phyloP scores from a whole-genome alignment of 2,888 invertebrate genomes.

The Coleophora flavipennella region DNA sequence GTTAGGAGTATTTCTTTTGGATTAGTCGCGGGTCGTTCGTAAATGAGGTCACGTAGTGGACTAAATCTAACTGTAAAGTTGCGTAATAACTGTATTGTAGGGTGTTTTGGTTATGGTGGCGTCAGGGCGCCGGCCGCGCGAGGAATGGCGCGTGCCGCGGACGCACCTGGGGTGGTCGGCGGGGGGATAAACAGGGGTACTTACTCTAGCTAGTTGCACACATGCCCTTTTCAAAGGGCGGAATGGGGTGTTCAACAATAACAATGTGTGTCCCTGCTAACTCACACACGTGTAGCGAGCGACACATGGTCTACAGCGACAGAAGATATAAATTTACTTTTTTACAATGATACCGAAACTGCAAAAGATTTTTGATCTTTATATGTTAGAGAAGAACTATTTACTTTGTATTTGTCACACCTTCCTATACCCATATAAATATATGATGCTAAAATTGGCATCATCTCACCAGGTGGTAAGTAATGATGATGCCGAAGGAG shows the following conservation, averaged over 20 bases:
- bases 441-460: no score
- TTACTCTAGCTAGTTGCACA: slow-evolving; percentile 70
- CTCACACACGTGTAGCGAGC: slow-evolving; percentile 8
- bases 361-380: no score
- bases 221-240: slow-evolving; percentile 65
- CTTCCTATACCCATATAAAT: no score
- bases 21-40: slow-evolving; percentile 33
- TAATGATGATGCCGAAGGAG: no score
- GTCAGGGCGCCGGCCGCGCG: slow-evolving; percentile 62
- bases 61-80: slow-evolving; percentile 26
- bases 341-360: no score
- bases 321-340: no score
- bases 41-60: slow-evolving; percentile 37
- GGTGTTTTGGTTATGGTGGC: slow-evolving; percentile 53
- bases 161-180: slow-evolving; percentile 64
- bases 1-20: slow-evolving; percentile 41
- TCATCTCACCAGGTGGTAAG: no score
- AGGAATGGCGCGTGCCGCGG: slow-evolving; percentile 70
- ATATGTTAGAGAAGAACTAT: no score
- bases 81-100: slow-evolving; percentile 21
- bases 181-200: slow-evolving; percentile 71
- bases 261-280: slow-evolving; percentile 6
- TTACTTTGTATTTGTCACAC: no score
- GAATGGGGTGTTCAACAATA: slow-evolving; percentile 40
- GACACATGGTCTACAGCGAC: not conserved